Conservation (phyloP, 2,797 vertebrate species). For the Podargus strigoides region DNA sequence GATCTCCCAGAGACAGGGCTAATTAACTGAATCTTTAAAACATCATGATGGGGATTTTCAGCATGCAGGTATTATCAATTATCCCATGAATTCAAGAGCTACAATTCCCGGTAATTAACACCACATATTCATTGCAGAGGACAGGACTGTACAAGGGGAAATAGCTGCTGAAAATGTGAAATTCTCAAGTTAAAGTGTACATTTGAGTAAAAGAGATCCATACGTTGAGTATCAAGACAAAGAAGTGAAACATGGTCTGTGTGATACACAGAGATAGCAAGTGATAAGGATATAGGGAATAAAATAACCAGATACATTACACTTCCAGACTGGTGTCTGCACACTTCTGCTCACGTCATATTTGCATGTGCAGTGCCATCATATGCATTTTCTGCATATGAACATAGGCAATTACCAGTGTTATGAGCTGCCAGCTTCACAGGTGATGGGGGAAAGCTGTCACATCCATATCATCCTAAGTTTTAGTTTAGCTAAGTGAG, state of each 20-base stretch:
- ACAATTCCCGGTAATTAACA: constrained; percentile 12
- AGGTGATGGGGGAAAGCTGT: not conserved
- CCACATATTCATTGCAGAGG: not conserved
- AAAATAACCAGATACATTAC: not conserved
- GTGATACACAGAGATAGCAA: not conserved
- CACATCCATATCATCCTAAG: not conserved
- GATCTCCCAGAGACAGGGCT: constrained; percentile 27
- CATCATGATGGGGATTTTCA: constrained; percentile 46
- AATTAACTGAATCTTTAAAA: constrained; percentile 64
- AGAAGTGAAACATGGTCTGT: not conserved
- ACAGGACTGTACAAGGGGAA: not conserved
- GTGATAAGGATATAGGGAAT: not conserved
- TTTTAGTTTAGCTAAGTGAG: not conserved
- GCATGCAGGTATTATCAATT: constrained; percentile 58
- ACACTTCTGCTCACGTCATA: not conserved
- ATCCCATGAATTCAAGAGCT: constrained; percentile 30
- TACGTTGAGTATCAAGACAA: not conserved
- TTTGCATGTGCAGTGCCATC: not conserved
- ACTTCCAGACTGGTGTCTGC: not conserved
- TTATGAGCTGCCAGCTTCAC: not conserved
- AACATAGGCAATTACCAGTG: not conserved
- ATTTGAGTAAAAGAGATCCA: not conserved
- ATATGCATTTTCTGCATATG: not conserved
- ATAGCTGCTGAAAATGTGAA: not conserved
- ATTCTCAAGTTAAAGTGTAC: not conserved